Evolutionary conservation across 2,888 invertebrate genomes (phyloP).

Genomic region (Hirtodrosophila cameraria): DNA sequence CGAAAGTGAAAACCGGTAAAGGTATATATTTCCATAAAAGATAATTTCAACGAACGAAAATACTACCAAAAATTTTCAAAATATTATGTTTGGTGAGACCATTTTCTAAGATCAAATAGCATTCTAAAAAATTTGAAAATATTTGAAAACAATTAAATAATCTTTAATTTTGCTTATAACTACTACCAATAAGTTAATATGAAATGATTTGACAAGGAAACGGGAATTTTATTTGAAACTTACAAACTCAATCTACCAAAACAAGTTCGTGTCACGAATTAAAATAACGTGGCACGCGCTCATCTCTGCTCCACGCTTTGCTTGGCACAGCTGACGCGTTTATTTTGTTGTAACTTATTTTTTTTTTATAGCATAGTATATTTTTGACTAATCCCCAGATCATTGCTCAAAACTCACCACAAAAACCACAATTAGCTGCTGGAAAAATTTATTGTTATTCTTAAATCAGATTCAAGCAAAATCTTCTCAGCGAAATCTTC

Average conservation of each 20-base stretch:
- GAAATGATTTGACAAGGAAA: no score
- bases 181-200: no score
- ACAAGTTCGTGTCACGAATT: constrained; percentile 22
- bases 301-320: constrained; percentile 32
- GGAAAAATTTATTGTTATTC: constrained; percentile 62
- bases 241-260: neutral
- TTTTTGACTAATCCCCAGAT: constrained; percentile 19
- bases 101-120: neutral
- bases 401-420: constrained; percentile 66
- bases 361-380: constrained; percentile 3
- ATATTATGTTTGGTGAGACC: no score
- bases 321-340: constrained; percentile 55
- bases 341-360: constrained; percentile 22
- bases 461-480: constrained; percentile 48
- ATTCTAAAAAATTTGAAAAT: no score
- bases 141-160: no score
- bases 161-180: no score
- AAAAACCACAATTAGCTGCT: constrained; percentile 65
- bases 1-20: no score
- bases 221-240: neutral
- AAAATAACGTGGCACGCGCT: neutral
- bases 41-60: no score
- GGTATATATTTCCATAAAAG: no score
- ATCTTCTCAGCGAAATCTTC: constrained; percentile 59
- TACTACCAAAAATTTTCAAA: no score